phyloP scores from a whole-genome alignment of 2,113 vertebrate genomes.

The Turnix velox region DNA sequence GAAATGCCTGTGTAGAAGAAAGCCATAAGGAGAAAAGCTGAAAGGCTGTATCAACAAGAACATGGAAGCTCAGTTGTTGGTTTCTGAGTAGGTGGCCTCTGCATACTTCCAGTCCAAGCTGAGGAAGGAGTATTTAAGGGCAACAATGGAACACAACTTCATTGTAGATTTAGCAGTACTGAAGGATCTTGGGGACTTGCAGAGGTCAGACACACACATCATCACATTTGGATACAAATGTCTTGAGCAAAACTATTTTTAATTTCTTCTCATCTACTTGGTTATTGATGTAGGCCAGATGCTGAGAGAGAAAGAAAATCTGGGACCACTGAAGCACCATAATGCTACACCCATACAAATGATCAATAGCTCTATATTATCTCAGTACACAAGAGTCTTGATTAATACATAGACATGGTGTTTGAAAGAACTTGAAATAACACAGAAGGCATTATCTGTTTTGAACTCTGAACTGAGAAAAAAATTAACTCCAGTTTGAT shows the following conservation, averaged over 20 bases:
- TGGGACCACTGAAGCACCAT: background rate
- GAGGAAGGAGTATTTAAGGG: background rate
- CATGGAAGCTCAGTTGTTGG: background rate
- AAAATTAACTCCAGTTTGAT: background rate
- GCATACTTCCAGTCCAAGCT: background rate
- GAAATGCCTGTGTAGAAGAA: background rate
- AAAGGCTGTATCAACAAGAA: background rate
- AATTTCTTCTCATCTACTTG: background rate
- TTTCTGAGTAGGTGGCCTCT: background rate
- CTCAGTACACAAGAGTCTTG: background rate
- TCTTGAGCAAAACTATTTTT: background rate
- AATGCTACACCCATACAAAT: background rate
- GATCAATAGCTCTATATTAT: background rate
- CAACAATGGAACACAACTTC: background rate
- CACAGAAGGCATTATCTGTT: background rate
- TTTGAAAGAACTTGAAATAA: background rate
- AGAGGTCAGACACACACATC: background rate
- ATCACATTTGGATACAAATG: background rate
- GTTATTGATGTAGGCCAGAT: background rate
- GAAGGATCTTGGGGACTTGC: background rate
- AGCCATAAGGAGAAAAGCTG: background rate
- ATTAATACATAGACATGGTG: background rate
- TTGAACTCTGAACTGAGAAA: background rate
- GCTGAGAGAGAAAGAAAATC: background rate
- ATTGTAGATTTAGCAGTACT: background rate